Conservation (phyloP, 2,113 vertebrate species). For the Bolborhynchus lineola region DNA sequence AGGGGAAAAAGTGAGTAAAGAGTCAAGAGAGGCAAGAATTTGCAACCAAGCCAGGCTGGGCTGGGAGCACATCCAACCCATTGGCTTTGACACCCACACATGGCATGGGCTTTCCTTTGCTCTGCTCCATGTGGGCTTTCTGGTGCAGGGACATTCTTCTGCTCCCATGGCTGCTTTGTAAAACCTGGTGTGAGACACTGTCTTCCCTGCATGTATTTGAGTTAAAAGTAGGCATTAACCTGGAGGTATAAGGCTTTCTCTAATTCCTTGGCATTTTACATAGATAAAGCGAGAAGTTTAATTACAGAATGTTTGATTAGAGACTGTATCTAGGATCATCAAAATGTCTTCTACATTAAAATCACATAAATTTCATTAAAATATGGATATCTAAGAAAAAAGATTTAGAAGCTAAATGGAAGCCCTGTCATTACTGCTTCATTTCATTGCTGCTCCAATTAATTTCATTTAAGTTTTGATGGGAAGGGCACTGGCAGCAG, state of each 20-base stretch:
- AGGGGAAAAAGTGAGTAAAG: neutral
- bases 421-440: conserved; percentile 12
- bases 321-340: conserved; percentile 24
- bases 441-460: neutral
- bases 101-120: neutral
- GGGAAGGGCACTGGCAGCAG: conserved; percentile 15
- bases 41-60: neutral
- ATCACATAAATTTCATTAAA: conserved; percentile 10
- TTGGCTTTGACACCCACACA: neutral
- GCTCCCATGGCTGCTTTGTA: neutral
- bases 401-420: conserved; percentile 10
- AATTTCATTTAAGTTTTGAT: conserved; percentile 5
- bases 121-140: neutral
- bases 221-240: neutral
- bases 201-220: neutral
- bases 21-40: neutral
- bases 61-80: neutral
- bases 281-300: conserved; percentile 1
- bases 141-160: neutral
- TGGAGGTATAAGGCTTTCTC: neutral
- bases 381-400: conserved; percentile 2
- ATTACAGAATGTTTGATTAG: conserved; percentile 46
- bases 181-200: neutral
- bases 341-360: conserved; percentile 1
- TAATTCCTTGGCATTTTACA: conserved; percentile 10